These are phyloP conservation scores for Irena cyanogastra DNA, from an alignment of 2,113 vertebrate genomes.

Conservation along the genomic window DNA sequence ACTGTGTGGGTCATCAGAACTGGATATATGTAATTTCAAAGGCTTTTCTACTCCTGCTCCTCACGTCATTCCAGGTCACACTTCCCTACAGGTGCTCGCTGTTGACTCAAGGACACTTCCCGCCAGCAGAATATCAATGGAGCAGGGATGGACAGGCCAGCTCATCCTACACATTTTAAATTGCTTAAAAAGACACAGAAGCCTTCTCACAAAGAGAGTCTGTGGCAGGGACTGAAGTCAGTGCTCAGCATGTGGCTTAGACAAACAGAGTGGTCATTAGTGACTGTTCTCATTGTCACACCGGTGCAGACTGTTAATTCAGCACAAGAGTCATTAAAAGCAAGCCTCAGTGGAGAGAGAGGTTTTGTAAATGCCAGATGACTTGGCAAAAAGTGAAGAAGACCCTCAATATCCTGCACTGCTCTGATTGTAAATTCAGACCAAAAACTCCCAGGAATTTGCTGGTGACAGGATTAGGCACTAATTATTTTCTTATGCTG, in stretches of 20 bases:
- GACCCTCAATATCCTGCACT: not conserved
- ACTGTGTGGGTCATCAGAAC: not conserved
- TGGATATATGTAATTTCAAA: not conserved
- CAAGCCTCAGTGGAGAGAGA: not conserved
- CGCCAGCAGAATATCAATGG: not conserved
- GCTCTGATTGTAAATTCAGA: not conserved
- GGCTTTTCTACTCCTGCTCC: not conserved
- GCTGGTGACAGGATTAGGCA: not conserved
- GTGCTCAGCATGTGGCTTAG: slow-evolving; percentile 31
- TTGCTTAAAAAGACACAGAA: not conserved
- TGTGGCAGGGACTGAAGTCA: not conserved
- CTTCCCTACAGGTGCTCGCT: not conserved
- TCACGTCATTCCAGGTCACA: not conserved
- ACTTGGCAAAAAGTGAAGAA: slow-evolving; percentile 14
- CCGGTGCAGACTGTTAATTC: slow-evolving; percentile 46
- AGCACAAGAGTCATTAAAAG: slow-evolving; percentile 53
- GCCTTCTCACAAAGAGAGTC: not conserved
- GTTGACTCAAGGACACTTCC: slow-evolving; percentile 8
- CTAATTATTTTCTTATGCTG: not conserved
- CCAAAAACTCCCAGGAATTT: not conserved
- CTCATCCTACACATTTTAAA: slow-evolving; percentile 43
- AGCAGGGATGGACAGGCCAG: not conserved
- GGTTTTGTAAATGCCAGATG: not conserved
- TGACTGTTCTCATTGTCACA: slow-evolving; percentile 23
- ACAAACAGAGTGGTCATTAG: slow-evolving; percentile 47